Evolutionary conservation across 1,140 invertebrate genomes (phyloP).

Genomic region (Mesaphorura yosii): DNA sequence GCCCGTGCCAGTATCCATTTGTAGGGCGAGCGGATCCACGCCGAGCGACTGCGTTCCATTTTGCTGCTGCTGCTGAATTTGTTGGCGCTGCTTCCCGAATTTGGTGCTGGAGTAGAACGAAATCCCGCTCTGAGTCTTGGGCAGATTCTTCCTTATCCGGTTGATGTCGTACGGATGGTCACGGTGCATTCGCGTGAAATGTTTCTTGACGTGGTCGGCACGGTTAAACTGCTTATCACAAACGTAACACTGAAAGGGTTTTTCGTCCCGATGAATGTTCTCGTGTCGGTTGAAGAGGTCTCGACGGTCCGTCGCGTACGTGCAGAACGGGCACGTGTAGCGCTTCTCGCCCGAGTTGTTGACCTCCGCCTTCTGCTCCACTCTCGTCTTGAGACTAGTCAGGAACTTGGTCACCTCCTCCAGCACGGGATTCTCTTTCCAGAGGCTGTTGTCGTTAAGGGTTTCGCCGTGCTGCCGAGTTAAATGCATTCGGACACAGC

Average conservation of each 20-base stretch:
- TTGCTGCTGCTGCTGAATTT: conserved; percentile 10
- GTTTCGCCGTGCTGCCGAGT: conserved; percentile 48
- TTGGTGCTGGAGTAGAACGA: conserved; percentile 13
- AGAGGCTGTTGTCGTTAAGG: conserved; percentile 41
- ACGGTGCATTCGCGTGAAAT: conserved; percentile 78
- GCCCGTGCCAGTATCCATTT: background rate
- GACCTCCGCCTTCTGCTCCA: conserved; percentile 39
- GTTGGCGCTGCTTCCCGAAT: background rate
- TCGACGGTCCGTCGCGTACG: conserved; percentile 77
- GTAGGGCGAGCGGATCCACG: background rate
- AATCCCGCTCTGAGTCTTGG: conserved; percentile 36
- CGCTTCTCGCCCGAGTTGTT: conserved; percentile 27
- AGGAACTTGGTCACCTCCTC: conserved; percentile 56
- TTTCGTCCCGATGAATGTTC: conserved; percentile 87
- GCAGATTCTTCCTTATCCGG: conserved; percentile 52
- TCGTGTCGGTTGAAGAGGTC: conserved; percentile 91
- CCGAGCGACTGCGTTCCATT: background rate
- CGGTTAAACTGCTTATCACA: conserved; percentile 85
- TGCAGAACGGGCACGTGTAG: conserved; percentile 71
- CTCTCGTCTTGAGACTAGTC: conserved; percentile 51
- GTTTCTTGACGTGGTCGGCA: conserved; percentile 90
- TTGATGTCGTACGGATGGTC: conserved; percentile 72
- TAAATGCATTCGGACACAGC: conserved; percentile 59
- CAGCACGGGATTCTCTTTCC: conserved; percentile 58
- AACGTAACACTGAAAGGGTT: conserved; percentile 83